Conservation (phyloP, 2,113 vertebrate species). For the Psittacus erithacus region DNA sequence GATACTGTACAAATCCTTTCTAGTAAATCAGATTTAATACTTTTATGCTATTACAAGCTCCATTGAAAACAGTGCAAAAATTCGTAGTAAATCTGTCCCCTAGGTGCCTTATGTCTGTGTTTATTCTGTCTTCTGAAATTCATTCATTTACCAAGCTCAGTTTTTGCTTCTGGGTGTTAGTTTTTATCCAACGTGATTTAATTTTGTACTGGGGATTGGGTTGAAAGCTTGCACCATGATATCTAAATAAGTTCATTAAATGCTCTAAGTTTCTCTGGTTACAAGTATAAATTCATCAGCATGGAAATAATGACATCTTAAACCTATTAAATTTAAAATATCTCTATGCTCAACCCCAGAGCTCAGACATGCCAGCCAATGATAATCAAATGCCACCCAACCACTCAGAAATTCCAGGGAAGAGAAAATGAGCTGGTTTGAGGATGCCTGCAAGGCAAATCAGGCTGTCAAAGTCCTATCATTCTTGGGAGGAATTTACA, state of each 20-base stretch:
- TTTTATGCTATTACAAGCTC: slow-evolving; percentile 59
- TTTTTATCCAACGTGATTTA: slow-evolving; percentile 68
- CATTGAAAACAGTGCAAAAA: slow-evolving; percentile 65
- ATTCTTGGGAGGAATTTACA: slow-evolving; percentile 67
- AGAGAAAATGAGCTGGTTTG: slow-evolving; percentile 71
- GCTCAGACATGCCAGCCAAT: slow-evolving; percentile 68
- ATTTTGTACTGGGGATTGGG: slow-evolving; percentile 57
- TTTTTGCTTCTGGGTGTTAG: slow-evolving; percentile 67
- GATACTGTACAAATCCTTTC: slow-evolving; percentile 51
- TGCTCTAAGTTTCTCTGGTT: slow-evolving; percentile 67
- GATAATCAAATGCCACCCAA: slow-evolving; percentile 73
- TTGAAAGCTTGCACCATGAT: slow-evolving; percentile 53
- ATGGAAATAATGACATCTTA: slow-evolving; percentile 73
- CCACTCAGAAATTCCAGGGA: slow-evolving; percentile 65
- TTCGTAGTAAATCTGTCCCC: slow-evolving; percentile 64
- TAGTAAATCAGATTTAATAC: slow-evolving; percentile 70
- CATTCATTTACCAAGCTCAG: slow-evolving; percentile 56
- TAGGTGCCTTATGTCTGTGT: slow-evolving; percentile 65
- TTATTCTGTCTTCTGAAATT: slow-evolving; percentile 71
- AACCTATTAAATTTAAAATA: slow-evolving; percentile 74
- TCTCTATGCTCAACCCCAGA: slow-evolving; percentile 59
- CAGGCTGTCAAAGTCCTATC: slow-evolving; percentile 67
- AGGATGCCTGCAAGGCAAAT: slow-evolving; percentile 72
- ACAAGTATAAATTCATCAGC: slow-evolving; percentile 71
- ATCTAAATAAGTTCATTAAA: slow-evolving; percentile 72